Evolutionary conservation across 1,140 invertebrate genomes (phyloP).

Genomic region (Drosophila bocqueti): DNA sequence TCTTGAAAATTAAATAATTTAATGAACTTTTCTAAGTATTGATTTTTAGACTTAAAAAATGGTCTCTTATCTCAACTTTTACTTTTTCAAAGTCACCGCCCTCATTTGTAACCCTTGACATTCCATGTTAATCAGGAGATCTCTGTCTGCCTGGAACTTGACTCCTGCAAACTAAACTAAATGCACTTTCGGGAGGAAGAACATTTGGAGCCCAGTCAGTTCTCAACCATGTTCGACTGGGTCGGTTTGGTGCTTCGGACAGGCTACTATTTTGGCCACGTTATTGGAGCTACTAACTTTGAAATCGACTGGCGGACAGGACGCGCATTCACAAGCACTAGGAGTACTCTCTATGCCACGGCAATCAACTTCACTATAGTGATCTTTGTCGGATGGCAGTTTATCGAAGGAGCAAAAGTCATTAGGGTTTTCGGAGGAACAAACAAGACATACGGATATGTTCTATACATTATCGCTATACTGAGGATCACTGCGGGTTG

Average conservation of each 20-base stretch:
- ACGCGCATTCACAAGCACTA: background rate
- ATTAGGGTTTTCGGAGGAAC: accelerated
- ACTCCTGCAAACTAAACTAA: background rate
- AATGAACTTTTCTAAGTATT: background rate
- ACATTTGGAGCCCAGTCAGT: background rate
- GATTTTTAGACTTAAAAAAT: background rate
- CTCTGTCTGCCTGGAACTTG: background rate
- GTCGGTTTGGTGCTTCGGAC: background rate
- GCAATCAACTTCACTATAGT: too few species aligned
- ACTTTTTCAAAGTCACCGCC: background rate
- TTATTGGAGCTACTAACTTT: background rate
- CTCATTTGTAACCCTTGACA: slow-evolving; percentile 2
- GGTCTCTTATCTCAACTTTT: background rate
- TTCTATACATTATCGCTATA: background rate
- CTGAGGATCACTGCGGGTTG: background rate
- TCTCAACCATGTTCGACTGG: background rate
- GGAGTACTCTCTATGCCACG: background rate
- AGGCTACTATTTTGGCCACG: background rate
- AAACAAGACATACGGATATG: accelerated
- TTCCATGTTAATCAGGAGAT: background rate
- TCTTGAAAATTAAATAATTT: too few species aligned
- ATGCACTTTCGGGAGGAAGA: background rate
- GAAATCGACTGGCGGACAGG: background rate
- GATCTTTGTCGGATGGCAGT: background rate
- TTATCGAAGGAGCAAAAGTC: accelerated